phyloP scores from a whole-genome alignment of 2,888 invertebrate species.

The Crocallis elinguaria region DNA sequence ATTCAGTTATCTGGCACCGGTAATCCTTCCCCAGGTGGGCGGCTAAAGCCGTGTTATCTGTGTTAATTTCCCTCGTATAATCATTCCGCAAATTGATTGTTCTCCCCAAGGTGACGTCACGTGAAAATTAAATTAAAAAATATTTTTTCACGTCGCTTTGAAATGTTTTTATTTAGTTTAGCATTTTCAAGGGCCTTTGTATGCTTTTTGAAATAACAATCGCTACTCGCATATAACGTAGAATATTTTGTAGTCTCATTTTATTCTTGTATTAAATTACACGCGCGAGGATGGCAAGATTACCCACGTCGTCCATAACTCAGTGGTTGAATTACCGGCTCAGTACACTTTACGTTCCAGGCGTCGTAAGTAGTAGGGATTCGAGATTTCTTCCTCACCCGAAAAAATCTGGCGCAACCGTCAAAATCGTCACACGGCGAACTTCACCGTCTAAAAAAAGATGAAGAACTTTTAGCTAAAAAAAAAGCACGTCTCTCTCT shows the following conservation, averaged over 20 bases:
- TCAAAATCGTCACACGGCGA: no score
- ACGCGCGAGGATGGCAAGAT: conserved; percentile 20
- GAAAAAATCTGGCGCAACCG: no score
- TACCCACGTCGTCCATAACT: conserved; percentile 32
- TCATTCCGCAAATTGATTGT: conserved; percentile 71
- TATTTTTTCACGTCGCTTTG: conserved; percentile 21
- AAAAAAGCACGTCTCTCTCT: no score
- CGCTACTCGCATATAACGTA: conserved; percentile 5
- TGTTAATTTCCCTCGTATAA: conserved; percentile 73
- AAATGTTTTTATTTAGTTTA: conserved; percentile 21
- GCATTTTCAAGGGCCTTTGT: conserved; percentile 6
- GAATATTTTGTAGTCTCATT: conserved; percentile 13
- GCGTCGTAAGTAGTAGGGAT: conserved; percentile 46
- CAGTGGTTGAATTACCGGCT: conserved; percentile 32
- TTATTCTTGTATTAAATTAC: conserved; percentile 23
- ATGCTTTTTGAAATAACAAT: not conserved
- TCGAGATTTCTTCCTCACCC: no score
- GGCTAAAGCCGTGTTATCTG: conserved; percentile 70
- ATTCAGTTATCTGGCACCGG: conserved; percentile 71
- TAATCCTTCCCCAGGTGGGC: conserved; percentile 74
- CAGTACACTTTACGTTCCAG: conserved; percentile 12
- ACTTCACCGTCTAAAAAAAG: no score
- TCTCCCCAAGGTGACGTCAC: conserved; percentile 39
- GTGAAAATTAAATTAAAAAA: conserved; percentile 53
- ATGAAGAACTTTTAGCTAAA: no score